Conservation (phyloP, 2,888 invertebrate genomes). For the Prosopocoilus inquinatus region DNA sequence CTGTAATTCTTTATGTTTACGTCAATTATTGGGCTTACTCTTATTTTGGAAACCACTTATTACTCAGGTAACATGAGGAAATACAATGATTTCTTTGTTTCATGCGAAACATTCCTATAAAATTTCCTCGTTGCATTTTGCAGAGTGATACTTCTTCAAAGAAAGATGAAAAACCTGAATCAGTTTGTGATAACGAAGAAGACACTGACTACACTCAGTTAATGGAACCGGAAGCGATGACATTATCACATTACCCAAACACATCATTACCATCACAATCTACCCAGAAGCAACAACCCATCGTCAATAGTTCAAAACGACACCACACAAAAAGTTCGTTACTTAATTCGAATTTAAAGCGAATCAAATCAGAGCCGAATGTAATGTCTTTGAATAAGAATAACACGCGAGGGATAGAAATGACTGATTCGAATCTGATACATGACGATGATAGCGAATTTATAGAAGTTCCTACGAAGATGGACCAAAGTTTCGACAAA, state of each 20-base stretch:
- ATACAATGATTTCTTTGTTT: no score
- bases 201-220: constrained; percentile 42
- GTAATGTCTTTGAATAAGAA: not conserved
- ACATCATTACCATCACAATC: constrained; percentile 19
- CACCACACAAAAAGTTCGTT: constrained; percentile 19
- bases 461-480: constrained; percentile 23
- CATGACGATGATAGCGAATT: constrained; percentile 28
- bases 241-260: constrained; percentile 20
- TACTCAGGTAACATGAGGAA: no score
- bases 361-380: constrained; percentile 19
- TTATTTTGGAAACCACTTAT: no score
- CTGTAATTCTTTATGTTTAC: no score
- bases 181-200: constrained; percentile 38
- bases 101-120: not conserved
- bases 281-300: constrained; percentile 12
- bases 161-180: constrained; percentile 44
- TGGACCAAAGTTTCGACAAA: constrained; percentile 31
- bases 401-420: no score
- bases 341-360: constrained; percentile 16
- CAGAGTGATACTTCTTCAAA: constrained; percentile 46
- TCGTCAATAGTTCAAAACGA: constrained; percentile 19
- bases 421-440: constrained; percentile 18
- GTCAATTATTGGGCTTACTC: no score
- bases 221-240: constrained; percentile 38
- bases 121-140: constrained; percentile 20